Evolutionary conservation across 2,797 vertebrate genomes (phyloP).

Genomic region (Gymnothorax javanicus): DNA sequence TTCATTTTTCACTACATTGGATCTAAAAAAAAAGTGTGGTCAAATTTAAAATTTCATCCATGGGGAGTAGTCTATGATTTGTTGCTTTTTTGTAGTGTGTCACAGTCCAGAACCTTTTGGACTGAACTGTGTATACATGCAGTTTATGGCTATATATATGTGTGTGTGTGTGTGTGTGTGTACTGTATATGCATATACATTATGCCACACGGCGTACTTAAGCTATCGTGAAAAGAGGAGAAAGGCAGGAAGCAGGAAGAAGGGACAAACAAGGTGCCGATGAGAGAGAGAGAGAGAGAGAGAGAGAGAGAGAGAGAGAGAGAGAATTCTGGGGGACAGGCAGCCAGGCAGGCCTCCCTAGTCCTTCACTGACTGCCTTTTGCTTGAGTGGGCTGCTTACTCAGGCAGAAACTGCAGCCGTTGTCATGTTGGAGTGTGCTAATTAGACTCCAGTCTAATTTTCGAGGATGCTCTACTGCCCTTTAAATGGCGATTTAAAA

Average conservation of each 20-base stretch:
- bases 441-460: conserved; percentile 97
- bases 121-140: background rate
- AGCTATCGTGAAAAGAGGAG: conserved; percentile 68
- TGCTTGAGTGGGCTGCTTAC: conserved; percentile 90
- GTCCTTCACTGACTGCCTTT: conserved; percentile 83
- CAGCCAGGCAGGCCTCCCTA: conserved; percentile 69
- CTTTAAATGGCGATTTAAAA: conserved; percentile 98
- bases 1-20: no score
- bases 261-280: conserved; percentile 42
- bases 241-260: conserved; percentile 42
- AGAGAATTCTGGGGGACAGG: conserved; percentile 47
- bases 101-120: no score
- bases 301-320: conserved; percentile 51
- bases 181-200: conserved; percentile 1
- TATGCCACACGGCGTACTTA: conserved; percentile 58
- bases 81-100: no score
- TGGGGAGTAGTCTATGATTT: no score
- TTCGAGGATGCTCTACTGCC: conserved; percentile 91
- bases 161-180: no score
- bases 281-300: conserved; percentile 51
- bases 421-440: conserved; percentile 93
- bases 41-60: no score
- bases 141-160: background rate
- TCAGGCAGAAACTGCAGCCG: conserved; percentile 87
- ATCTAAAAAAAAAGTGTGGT: no score